phyloP scores from a whole-genome alignment of 1,140 invertebrate species.

The Bombus waltoni region DNA sequence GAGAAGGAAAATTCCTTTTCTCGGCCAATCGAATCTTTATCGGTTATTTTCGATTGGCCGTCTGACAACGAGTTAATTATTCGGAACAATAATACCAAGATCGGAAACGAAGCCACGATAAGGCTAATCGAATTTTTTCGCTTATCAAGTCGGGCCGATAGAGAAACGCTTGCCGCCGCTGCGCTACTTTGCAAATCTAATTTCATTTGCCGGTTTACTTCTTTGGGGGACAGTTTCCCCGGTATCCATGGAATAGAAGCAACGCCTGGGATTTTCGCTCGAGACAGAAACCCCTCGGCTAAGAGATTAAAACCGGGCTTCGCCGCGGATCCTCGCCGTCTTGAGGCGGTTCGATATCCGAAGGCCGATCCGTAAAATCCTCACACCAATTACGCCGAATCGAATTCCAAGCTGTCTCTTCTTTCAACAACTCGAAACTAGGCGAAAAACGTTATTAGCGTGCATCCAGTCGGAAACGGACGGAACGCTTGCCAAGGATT shows the following conservation, averaged over 20 bases:
- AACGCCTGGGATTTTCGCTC: conserved; percentile 42
- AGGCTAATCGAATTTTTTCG: conserved; percentile 10
- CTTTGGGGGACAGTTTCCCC: conserved; percentile 1
- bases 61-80: neutral
- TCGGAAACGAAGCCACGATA: too few relatives aligned
- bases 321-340: too few relatives aligned
- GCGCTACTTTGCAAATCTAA: conserved; percentile 51
- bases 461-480: neutral
- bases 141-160: neutral
- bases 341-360: conserved; percentile 14
- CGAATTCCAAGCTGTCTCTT: neutral
- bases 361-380: neutral
- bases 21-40: too few relatives aligned
- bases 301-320: conserved; percentile 40
- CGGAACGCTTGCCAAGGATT: neutral
- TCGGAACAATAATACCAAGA: neutral
- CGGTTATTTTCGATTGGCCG: neutral
- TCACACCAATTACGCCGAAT: neutral
- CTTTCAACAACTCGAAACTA: neutral
- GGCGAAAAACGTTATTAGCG: neutral
- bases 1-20: too few relatives aligned
- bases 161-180: neutral
- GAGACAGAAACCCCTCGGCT: conserved; percentile 29
- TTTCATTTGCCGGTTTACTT: conserved; percentile 49
- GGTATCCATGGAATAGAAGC: conserved; percentile 21